phyloP scores from a whole-genome alignment of 2,888 invertebrate genomes.

The Chymomyza procnemis region DNA sequence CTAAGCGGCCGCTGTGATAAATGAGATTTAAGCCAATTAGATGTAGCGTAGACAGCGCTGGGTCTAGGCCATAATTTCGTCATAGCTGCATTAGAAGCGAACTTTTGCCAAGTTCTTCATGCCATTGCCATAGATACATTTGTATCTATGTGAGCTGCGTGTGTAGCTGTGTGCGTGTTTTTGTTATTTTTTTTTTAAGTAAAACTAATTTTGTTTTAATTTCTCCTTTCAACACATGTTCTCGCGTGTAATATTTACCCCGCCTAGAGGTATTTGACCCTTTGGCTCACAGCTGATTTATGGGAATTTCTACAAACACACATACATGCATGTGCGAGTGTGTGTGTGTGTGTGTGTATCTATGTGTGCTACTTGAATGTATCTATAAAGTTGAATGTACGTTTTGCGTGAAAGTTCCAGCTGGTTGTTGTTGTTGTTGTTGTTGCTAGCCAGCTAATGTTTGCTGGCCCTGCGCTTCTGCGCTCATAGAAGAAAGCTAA shows the following conservation, averaged over 20 bases:
- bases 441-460: not conserved
- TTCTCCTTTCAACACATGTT: constrained; percentile 69
- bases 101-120: not conserved
- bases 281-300: constrained; percentile 74
- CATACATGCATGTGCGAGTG: not conserved
- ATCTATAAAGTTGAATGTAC: constrained; percentile 61
- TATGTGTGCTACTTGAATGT: constrained; percentile 2
- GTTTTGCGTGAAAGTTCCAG: constrained; percentile 72
- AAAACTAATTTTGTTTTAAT: constrained; percentile 70
- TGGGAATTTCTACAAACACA: constrained; percentile 62
- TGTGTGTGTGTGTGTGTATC: constrained; percentile 10
- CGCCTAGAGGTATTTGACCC: constrained; percentile 69
- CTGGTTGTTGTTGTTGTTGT: constrained; percentile 57
- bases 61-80: not conserved
- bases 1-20: constrained; percentile 25
- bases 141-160: not conserved
- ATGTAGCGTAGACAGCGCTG: not conserved
- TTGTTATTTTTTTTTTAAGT: too few relatives aligned
- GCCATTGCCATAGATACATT: not conserved
- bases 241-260: constrained; percentile 50
- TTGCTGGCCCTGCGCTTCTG: constrained; percentile 26
- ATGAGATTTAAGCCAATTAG: constrained; percentile 36
- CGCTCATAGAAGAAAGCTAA: constrained; percentile 55
- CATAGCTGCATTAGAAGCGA: not conserved
- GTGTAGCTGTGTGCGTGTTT: not conserved